These are phyloP conservation scores for Sardinella longiceps DNA, from an alignment of 2,797 vertebrate genomes.

Conservation along the genomic window DNA sequence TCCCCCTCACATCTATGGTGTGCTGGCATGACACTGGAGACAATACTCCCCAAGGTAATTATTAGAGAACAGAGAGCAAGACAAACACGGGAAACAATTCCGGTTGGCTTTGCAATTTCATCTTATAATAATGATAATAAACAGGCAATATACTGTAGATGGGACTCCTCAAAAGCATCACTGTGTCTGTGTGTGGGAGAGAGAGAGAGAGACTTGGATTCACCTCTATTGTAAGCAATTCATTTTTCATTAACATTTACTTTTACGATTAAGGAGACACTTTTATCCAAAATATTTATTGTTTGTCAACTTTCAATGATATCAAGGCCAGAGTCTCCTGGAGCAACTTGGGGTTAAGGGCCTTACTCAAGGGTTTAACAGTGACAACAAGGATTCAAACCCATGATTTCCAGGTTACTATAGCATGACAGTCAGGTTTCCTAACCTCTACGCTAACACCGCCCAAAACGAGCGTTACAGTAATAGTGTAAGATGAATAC, in stretches of 20 bases:
- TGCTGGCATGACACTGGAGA: slow-evolving; percentile 36
- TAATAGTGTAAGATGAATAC: not conserved
- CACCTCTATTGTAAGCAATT: not conserved
- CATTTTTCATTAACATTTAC: not conserved
- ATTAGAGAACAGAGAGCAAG: slow-evolving; percentile 49
- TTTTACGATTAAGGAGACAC: too few species aligned
- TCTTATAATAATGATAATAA: slow-evolving; percentile 37
- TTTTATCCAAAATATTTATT: too few species aligned
- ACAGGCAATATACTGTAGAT: slow-evolving; percentile 27
- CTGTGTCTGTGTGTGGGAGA: too few species aligned
- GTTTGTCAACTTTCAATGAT: too few species aligned
- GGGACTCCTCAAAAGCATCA: not conserved
- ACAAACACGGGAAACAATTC: slow-evolving; percentile 27
- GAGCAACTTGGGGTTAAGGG: too few species aligned
- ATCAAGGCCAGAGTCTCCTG: too few species aligned
- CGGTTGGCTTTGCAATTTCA: slow-evolving; percentile 37
- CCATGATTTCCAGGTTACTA: too few species aligned
- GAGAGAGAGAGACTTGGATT: not conserved
- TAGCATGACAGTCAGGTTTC: too few species aligned
- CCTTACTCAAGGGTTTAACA: too few species aligned
- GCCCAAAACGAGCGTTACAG: too few species aligned
- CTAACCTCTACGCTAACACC: too few species aligned
- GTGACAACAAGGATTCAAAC: too few species aligned
- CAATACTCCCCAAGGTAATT: slow-evolving; percentile 58
- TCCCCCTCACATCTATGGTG: slow-evolving; percentile 33